Percentiles rank a stretch among this genome's conserved stretches.
These are phyloP conservation scores for Malacosoma neustria DNA, from an alignment of 2,888 invertebrate genomes.

Conservation along the genomic window DNA sequence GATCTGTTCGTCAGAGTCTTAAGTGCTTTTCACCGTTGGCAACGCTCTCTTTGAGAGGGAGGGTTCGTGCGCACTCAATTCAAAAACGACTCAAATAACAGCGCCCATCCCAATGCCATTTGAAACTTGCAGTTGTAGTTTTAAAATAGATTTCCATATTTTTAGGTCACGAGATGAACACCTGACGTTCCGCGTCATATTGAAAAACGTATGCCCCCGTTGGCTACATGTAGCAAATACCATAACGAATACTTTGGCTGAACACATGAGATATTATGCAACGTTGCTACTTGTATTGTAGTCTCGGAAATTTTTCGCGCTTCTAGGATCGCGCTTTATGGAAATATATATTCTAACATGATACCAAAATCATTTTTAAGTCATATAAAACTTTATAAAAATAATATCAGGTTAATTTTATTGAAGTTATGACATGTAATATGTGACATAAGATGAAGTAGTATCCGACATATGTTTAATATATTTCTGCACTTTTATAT, in stretches of 20 bases:
- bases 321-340: too few relatives aligned
- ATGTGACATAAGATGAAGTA: too few relatives aligned
- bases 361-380: too few relatives aligned
- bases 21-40: conserved; percentile 53
- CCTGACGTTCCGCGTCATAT: conserved; percentile 73
- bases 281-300: conserved; percentile 62
- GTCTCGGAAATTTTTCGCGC: conserved; percentile 53
- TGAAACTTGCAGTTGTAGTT: conserved; percentile 27
- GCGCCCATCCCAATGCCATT: conserved; percentile 19
- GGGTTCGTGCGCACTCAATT: conserved; percentile 39
- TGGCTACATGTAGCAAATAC: conserved; percentile 73
- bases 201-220: conserved; percentile 69
- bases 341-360: too few relatives aligned
- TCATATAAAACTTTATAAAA: too few relatives aligned
- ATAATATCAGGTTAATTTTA: too few relatives aligned
- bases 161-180: conserved; percentile 53
- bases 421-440: too few relatives aligned
- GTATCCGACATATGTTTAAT: neutral
- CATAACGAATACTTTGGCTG: conserved; percentile 73
- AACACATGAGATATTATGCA: conserved; percentile 71
- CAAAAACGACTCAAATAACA: conserved; percentile 36
- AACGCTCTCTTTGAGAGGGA: conserved; percentile 59
- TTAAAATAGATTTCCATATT: conserved; percentile 38
- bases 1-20: conserved; percentile 61
- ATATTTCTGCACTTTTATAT: neutral